A percentile compares a stretch with the other conserved stretches of the same genome.
Conservation (phyloP, 2,797 vertebrate species). For the Setipinna tenuifilis region DNA sequence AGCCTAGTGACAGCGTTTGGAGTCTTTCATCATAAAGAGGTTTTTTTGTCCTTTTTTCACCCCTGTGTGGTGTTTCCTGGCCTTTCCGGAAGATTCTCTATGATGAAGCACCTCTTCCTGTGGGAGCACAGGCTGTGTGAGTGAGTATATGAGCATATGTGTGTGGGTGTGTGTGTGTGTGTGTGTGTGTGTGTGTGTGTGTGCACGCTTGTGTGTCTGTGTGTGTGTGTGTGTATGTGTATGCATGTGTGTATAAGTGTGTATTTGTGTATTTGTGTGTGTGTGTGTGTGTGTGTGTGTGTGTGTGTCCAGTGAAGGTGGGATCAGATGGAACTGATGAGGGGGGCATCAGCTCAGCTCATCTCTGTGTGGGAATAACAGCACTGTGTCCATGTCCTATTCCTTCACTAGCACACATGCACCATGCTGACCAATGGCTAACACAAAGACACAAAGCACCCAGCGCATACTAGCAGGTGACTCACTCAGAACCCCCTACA, state of each 20-base stretch:
- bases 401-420: neutral
- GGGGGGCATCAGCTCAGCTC: neutral
- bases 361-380: neutral
- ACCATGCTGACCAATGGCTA: neutral
- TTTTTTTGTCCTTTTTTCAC: neutral
- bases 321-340: neutral
- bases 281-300: neutral
- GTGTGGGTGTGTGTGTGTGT: neutral
- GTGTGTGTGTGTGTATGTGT: neutral
- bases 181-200: neutral
- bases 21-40: neutral
- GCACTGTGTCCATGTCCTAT: neutral
- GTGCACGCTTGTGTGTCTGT: neutral
- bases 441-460: neutral
- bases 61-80: neutral
- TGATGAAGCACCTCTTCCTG: neutral
- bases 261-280: neutral
- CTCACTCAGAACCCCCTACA: too few species aligned
- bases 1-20: neutral
- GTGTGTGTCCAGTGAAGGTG: neutral
- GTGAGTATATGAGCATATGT: neutral
- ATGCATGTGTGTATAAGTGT: neutral
- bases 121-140: neutral
- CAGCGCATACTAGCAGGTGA: too few species aligned
- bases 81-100: slow-evolving; percentile 1